phyloP scores from a whole-genome alignment of 2,888 invertebrate genomes.

The Automeris io region DNA sequence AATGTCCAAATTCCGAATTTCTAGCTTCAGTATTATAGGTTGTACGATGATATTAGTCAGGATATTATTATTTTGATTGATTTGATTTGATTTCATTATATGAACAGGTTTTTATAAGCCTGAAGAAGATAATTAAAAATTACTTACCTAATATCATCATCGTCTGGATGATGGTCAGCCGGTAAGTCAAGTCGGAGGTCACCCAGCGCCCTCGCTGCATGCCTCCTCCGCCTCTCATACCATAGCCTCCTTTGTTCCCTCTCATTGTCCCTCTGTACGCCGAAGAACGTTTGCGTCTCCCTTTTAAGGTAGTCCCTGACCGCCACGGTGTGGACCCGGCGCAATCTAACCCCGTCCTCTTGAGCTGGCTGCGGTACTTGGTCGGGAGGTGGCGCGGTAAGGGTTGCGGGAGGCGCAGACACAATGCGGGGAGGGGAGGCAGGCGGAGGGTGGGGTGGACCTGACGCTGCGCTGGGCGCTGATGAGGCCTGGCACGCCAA shows the following conservation, averaged over 20 bases:
- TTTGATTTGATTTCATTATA: too few relatives aligned
- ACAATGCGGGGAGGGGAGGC: slow-evolving; percentile 64
- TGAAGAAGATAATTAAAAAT: too few relatives aligned
- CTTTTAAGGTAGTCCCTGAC: slow-evolving; percentile 82
- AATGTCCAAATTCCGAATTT: too few relatives aligned
- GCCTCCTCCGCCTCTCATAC: slow-evolving; percentile 86
- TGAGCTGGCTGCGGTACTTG: slow-evolving; percentile 56
- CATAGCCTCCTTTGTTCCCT: slow-evolving; percentile 84
- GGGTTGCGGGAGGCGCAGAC: slow-evolving; percentile 46
- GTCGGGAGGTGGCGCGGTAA: slow-evolving; percentile 41
- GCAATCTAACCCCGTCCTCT: slow-evolving; percentile 66
- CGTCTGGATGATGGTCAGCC: slow-evolving; percentile 78
- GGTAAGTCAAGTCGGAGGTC: slow-evolving; percentile 77
- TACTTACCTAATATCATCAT: slow-evolving; percentile 71
- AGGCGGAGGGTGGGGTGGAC: slow-evolving; percentile 45
- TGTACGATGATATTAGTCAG: too few relatives aligned
- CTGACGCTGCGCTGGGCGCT: slow-evolving; percentile 43
- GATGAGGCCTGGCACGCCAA: slow-evolving; percentile 60
- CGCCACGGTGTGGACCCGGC: slow-evolving; percentile 59
- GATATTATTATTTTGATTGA: too few relatives aligned
- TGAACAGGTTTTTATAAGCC: too few relatives aligned
- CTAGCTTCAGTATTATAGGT: too few relatives aligned
- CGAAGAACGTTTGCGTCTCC: slow-evolving; percentile 91
- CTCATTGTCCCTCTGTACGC: slow-evolving; percentile 87
- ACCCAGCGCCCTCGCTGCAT: slow-evolving; percentile 84